Conservation (phyloP, 2,797 vertebrate species). For the Phyllotis vaccarum region DNA sequence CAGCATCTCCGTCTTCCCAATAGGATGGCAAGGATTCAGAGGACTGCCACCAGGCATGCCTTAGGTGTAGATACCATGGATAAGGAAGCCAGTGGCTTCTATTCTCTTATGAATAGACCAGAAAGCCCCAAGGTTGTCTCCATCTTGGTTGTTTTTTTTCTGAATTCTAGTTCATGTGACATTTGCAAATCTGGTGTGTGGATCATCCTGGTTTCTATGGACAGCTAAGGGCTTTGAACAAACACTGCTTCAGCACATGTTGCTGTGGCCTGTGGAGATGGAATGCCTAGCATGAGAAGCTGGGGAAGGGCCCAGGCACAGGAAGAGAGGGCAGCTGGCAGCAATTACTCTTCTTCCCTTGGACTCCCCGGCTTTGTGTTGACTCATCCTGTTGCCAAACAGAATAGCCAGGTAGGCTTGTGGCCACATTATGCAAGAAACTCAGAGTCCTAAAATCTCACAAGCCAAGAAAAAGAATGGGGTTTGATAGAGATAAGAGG, state of each 20-base stretch:
- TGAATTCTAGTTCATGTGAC: neutral
- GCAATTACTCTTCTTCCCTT: neutral
- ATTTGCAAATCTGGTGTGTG: conserved; percentile 19
- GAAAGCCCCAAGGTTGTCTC: neutral
- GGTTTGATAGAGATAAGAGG: neutral
- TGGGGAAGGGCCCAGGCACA: neutral
- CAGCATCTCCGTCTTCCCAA: neutral
- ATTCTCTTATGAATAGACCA: neutral
- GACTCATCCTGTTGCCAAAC: conserved; percentile 18
- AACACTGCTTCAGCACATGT: neutral
- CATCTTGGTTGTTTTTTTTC: conserved; percentile 3
- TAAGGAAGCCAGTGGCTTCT: neutral
- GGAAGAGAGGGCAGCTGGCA: conserved; percentile 32
- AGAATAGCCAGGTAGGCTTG: conserved; percentile 22
- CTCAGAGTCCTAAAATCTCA: neutral
- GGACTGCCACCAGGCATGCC: neutral
- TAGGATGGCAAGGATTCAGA: neutral
- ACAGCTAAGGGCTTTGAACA: neutral
- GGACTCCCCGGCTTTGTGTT: conserved; percentile 1
- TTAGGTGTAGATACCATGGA: no score
- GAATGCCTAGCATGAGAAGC: neutral
- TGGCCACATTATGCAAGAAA: conserved; percentile 8
- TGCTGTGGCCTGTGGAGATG: neutral
- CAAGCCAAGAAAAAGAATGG: neutral
- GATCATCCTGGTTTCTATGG: neutral